Percentiles rank a stretch among this genome's conserved stretches.
Evolutionary conservation across 2,888 invertebrate genomes (phyloP).

Genomic region (Diloba caeruleocephala): DNA sequence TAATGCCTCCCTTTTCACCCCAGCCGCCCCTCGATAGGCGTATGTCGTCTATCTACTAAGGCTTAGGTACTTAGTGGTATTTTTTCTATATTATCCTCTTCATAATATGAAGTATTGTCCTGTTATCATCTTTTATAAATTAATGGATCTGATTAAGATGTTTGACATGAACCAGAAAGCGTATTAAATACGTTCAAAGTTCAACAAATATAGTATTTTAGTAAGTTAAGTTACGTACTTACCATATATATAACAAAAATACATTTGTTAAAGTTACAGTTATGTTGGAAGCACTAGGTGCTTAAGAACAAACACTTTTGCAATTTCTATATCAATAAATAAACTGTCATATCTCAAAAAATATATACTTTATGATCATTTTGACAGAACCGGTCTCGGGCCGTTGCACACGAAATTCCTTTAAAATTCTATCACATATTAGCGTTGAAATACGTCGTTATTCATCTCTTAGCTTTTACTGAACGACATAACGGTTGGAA

Average conservation of each 20-base stretch:
- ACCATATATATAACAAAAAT: too few relatives aligned
- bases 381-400: constrained; percentile 13
- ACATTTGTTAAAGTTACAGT: too few relatives aligned
- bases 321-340: neutral
- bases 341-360: constrained; percentile 17
- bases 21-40: constrained; percentile 54
- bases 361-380: constrained; percentile 19
- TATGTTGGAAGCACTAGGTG: too few relatives aligned
- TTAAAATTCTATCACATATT: constrained; percentile 63
- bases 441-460: constrained; percentile 64
- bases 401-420: constrained; percentile 54
- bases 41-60: constrained; percentile 46
- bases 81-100: constrained; percentile 24
- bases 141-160: neutral
- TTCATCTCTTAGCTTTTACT: constrained; percentile 65
- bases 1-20: constrained; percentile 57
- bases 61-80: constrained; percentile 42
- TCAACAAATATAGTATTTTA: too few relatives aligned
- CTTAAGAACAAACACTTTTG: too few relatives aligned
- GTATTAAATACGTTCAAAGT: too few relatives aligned
- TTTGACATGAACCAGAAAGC: too few relatives aligned
- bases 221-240: too few relatives aligned
- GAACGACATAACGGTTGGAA: constrained; percentile 42
- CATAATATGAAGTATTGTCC: constrained; percentile 8
- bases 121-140: neutral